Percentiles rank a stretch among this genome's conserved stretches.
Conservation (phyloP, 2,113 vertebrate species). For the Phocoena phocoena region DNA sequence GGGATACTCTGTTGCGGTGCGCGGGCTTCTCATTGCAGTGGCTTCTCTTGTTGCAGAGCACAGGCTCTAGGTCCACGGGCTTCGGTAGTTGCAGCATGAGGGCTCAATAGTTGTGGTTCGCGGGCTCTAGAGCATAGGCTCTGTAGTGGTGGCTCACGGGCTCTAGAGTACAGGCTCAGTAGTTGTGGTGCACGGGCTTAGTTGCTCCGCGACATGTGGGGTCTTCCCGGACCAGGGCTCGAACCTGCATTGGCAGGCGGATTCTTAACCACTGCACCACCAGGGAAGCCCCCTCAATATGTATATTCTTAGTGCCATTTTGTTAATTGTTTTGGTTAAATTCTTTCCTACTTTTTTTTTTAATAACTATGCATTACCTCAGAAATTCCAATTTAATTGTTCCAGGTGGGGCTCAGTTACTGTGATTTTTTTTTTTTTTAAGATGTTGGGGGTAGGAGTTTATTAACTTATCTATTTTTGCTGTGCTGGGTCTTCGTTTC, state of each 20-base stretch:
- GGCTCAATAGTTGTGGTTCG: not conserved
- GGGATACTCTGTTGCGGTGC: not conserved
- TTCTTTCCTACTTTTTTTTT: not conserved
- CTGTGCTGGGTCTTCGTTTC: too few species aligned
- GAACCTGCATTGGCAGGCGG: not conserved
- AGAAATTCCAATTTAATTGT: not conserved
- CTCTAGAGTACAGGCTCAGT: too few species aligned
- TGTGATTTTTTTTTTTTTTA: not conserved
- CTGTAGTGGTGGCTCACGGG: not conserved
- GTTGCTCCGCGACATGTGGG: not conserved
- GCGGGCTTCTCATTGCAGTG: too few species aligned
- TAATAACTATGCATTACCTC: not conserved
- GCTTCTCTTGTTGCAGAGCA: too few species aligned
- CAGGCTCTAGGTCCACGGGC: too few species aligned
- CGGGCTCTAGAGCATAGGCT: fast-evolving
- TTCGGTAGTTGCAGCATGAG: not conserved
- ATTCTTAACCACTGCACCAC: not conserved
- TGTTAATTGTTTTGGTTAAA: not conserved
- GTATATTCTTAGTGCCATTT: too few species aligned
- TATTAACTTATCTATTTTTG: too few species aligned
- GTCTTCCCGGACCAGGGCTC: not conserved
- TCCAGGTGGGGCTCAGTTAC: not conserved
- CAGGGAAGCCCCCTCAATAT: not conserved
- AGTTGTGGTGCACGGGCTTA: fast-evolving
- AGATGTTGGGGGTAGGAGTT: too few species aligned